Conservation (phyloP, 2,113 vertebrate genomes). For the Pyrgilauda ruficollis region DNA sequence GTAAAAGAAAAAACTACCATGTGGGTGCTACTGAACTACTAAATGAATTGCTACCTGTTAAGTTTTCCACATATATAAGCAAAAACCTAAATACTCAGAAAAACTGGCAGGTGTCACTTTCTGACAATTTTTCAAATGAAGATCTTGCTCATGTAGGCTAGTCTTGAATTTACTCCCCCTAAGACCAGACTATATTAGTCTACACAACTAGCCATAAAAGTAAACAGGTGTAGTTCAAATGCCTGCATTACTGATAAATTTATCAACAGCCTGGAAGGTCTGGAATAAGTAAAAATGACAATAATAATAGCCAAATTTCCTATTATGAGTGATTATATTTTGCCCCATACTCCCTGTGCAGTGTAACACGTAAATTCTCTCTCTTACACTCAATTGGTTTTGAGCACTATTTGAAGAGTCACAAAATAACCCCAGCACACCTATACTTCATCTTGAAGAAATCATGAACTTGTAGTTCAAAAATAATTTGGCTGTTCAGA, state of each 20-base stretch:
- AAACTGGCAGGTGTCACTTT: not conserved
- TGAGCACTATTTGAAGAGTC: not conserved
- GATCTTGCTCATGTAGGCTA: not conserved
- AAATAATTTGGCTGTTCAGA: not conserved
- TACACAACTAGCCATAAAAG: not conserved
- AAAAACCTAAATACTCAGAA: not conserved
- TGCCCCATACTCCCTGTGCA: not conserved
- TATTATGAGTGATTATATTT: not conserved
- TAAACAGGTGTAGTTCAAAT: not conserved
- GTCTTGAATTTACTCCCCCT: fast-evolving
- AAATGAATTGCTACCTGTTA: not conserved
- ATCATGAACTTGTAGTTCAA: not conserved
- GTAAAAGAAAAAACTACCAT: not conserved
- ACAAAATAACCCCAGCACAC: not conserved
- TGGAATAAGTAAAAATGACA: not conserved
- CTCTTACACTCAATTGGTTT: not conserved
- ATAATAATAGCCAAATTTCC: not conserved
- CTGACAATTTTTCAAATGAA: not conserved
- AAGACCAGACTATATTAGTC: not conserved
- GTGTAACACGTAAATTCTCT: not conserved
- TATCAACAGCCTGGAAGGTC: not conserved
- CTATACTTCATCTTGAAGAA: not conserved
- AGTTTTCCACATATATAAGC: not conserved
- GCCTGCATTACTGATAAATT: not conserved
- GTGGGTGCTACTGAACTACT: not conserved